These are phyloP conservation scores for Paguma larvata DNA, from an alignment of 2,797 vertebrate genomes.

Conservation along the genomic window DNA sequence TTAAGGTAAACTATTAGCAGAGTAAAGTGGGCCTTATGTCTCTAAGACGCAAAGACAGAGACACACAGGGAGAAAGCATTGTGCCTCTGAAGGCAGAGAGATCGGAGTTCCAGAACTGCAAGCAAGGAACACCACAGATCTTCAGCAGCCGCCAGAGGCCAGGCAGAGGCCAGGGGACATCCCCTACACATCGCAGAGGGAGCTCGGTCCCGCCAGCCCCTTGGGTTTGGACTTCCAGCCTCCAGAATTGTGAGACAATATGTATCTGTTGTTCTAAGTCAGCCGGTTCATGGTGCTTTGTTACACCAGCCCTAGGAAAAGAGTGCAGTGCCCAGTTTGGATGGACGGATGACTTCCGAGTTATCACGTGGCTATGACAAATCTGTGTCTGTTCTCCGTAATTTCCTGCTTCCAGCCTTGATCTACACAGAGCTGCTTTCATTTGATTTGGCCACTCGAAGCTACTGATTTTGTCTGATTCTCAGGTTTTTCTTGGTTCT, in stretches of 20 bases:
- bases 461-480: neutral
- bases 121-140: neutral
- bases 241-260: neutral
- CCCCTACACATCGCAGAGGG: neutral
- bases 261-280: neutral
- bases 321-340: neutral
- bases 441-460: neutral
- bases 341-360: neutral
- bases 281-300: neutral
- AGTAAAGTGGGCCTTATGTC: neutral
- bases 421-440: neutral
- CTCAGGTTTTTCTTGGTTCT: neutral
- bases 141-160: neutral
- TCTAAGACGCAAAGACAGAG: neutral
- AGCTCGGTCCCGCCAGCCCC: neutral
- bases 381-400: neutral
- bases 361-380: neutral
- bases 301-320: neutral
- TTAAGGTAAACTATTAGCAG: neutral
- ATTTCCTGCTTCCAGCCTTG: neutral
- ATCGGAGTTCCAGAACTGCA: neutral
- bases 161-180: neutral
- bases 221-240: neutral
- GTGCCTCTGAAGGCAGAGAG: neutral
- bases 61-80: neutral